Conservation (phyloP, 2,113 vertebrate genomes). For the Clupea harengus region DNA sequence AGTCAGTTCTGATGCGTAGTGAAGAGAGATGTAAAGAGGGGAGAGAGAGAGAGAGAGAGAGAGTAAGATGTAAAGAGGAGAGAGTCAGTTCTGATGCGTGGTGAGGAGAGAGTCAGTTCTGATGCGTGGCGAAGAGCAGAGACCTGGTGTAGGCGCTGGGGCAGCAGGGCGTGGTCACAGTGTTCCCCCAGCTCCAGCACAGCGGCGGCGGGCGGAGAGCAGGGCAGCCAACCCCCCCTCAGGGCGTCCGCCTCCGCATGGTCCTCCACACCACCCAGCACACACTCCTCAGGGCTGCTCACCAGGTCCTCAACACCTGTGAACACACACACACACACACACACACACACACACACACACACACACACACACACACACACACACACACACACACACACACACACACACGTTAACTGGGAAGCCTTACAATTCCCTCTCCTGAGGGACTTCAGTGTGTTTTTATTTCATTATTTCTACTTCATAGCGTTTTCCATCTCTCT, state of each 20-base stretch:
- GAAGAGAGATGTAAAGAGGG: not conserved
- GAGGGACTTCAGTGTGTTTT: no score
- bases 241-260: constrained; percentile 4
- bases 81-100: no score
- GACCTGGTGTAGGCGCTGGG: constrained; percentile 73
- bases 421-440: no score
- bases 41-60: not conserved
- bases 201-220: constrained; percentile 37
- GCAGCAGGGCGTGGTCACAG: constrained; percentile 66
- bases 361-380: not conserved
- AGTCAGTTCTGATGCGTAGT: not conserved
- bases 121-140: not conserved
- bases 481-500: no score
- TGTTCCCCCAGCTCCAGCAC: constrained; percentile 60
- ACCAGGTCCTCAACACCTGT: not conserved
- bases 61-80: not conserved
- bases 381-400: not conserved
- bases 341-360: not conserved
- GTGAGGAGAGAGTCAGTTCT: no score
- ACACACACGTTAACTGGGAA: not conserved
- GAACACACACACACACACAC: constrained; percentile 6
- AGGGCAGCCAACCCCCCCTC: constrained; percentile 26
- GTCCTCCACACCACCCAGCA: not conserved
- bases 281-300: not conserved
- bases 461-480: no score